Percentiles rank a stretch among this genome's conserved stretches.
Conservation (phyloP, 2,113 vertebrate species). For the Erinaceus europaeus region DNA sequence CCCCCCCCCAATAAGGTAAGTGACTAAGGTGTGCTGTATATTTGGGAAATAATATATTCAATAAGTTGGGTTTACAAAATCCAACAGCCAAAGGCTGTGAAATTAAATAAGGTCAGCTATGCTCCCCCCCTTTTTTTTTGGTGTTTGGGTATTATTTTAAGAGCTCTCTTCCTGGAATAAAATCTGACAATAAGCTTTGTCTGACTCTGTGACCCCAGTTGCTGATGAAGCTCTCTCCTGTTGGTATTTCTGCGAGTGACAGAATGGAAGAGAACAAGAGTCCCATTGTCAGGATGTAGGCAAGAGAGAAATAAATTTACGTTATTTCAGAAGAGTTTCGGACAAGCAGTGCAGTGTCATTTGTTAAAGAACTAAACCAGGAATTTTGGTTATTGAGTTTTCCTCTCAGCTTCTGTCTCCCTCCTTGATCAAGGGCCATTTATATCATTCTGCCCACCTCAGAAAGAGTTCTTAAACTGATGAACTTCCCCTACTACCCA, state of each 20-base stretch:
- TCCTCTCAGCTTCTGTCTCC: not conserved
- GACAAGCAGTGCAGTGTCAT: slow-evolving; percentile 23
- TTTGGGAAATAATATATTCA: slow-evolving; percentile 52
- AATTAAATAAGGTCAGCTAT: not conserved
- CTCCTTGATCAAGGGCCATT: not conserved
- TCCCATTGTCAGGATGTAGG: slow-evolving; percentile 54
- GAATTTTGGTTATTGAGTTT: slow-evolving; percentile 5
- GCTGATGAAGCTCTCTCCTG: slow-evolving; percentile 48
- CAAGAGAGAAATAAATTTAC: slow-evolving; percentile 49
- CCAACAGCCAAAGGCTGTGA: not conserved
- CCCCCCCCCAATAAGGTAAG: slow-evolving; percentile 21
- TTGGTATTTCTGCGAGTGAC: slow-evolving; percentile 56
- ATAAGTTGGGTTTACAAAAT: not conserved
- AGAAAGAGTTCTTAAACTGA: not conserved
- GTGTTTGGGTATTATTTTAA: slow-evolving; percentile 47
- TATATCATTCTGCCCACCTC: not conserved
- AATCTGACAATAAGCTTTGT: slow-evolving; percentile 67
- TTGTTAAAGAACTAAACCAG: not conserved
- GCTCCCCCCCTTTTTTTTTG: too few relatives aligned
- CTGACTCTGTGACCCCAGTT: slow-evolving; percentile 48
- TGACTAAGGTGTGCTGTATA: not conserved
- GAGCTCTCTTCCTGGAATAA: slow-evolving; percentile 59
- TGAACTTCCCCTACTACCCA: not conserved
- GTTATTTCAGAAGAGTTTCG: slow-evolving; percentile 47
- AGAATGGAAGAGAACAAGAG: slow-evolving; percentile 55